phyloP scores from a whole-genome alignment of 2,113 vertebrate species.

The Mesembrinibis cayennensis region DNA sequence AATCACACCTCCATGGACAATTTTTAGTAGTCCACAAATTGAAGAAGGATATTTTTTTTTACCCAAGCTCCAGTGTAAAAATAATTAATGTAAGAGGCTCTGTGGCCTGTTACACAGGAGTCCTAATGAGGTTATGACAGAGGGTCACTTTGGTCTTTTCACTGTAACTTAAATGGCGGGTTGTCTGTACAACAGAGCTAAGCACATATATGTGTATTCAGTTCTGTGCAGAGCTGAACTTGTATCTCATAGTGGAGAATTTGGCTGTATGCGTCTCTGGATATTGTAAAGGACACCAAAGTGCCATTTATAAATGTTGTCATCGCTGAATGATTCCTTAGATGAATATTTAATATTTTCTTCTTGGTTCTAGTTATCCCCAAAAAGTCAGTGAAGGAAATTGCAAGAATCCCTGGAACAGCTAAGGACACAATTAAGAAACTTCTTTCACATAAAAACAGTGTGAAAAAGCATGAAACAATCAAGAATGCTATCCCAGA shows the following conservation, averaged over 20 bases:
- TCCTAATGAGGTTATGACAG: background rate
- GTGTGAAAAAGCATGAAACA: constrained; percentile 73
- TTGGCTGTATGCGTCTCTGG: background rate
- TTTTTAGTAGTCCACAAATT: background rate
- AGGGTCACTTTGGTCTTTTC: background rate
- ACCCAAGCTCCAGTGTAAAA: background rate
- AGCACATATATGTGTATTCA: accelerated
- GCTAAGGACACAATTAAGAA: constrained; percentile 79
- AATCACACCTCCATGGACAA: background rate
- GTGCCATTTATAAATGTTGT: background rate
- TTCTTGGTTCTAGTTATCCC: constrained; percentile 79
- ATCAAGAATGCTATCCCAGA: constrained; percentile 82
- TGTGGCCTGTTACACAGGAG: background rate
- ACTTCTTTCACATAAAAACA: constrained; percentile 74
- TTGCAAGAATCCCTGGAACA: constrained; percentile 67
- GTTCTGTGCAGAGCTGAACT: background rate
- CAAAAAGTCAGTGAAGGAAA: constrained; percentile 80
- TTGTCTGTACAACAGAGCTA: background rate
- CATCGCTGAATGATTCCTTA: background rate
- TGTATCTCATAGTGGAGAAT: background rate
- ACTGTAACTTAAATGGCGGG: background rate
- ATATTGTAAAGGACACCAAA: background rate
- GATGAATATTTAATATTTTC: background rate
- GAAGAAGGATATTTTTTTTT: background rate
- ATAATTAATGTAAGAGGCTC: background rate